Conservation (phyloP, 2,888 invertebrate genomes). For the Dusona sp. region DNA sequence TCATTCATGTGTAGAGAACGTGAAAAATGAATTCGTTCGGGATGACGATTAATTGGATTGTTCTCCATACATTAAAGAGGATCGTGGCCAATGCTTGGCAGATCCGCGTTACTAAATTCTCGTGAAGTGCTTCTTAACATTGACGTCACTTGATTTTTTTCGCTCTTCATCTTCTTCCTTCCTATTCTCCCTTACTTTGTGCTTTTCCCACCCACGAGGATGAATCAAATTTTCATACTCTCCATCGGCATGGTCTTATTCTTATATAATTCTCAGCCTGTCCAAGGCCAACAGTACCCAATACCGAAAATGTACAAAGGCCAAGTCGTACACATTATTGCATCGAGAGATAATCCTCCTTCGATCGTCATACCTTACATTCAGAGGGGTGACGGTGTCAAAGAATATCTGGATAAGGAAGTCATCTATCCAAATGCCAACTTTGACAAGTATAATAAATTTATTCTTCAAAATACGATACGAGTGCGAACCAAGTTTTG, state of each 20-base stretch:
- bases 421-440: not conserved
- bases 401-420: not conserved
- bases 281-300: not conserved
- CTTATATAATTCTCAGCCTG: not conserved
- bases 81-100: not conserved
- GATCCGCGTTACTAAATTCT: not conserved
- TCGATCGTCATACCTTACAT: not conserved
- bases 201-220: too few species aligned
- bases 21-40: not conserved
- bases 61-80: not conserved
- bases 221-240: not conserved
- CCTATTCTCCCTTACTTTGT: not conserved
- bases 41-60: not conserved
- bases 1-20: not conserved
- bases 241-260: not conserved
- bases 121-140: not conserved
- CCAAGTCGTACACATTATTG: not conserved
- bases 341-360: not conserved
- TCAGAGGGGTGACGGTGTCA: not conserved
- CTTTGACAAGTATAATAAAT: not conserved
- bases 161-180: not conserved
- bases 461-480: not conserved
- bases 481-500: not conserved
- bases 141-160: not conserved
- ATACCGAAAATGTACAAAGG: not conserved